Base-by-base conservation (phyloP, 2,888 invertebrate genomes). In the Parthenolecanium corni region DNA sequence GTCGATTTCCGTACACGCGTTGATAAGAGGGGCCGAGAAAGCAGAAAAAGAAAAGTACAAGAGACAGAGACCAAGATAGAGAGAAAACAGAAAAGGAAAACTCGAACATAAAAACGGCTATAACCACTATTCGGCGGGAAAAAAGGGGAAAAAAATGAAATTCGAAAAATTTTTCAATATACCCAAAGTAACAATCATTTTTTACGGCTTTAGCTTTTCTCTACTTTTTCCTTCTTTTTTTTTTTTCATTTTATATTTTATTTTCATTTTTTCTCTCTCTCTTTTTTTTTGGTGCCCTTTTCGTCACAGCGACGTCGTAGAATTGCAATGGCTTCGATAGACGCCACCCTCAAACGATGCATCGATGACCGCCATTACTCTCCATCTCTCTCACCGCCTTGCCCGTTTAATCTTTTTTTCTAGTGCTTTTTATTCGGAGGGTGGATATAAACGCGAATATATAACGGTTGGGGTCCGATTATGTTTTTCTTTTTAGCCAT, bases 311-410 rank as follows among this genome's bases (percentile, higher is more conserved):
- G 54, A 46, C 47, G 49, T 31, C 36, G 21, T 25, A 9, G 58
- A 58, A 57, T 57, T 49, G 47, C 58, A 58, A 58, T 58, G 58
- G 58, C 58, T 58, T 46, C 58, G 58, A 58, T 58, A 58, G 58
- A 58, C 58, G 49, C 58, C 58, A 58, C 58, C 58, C 58, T 58
- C 56, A 21, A 31, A 20, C 49, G 49, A 49, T 58, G 49, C 49
- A 38, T 58, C 58, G 58, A 47, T 58, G 58, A 58, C 58, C 58
- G 58, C 58, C 58, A 58, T 58, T 58, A 58, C 58, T 31, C 31
- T 31, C 31, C 9, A 4, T 31, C 31, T 6, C 31, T 31, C 31
- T 31, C 9, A 31, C 31, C 9, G 5, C 31, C 9, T 31, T 9
- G 31, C 31, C 4, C 31, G n/a, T n/a, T n/a, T n/a, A n/a, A n/a